Evolutionary conservation across 2,797 vertebrate genomes (phyloP), one percentile per base, ranked within the genome.

Genomic region (Salmo trutta): DNA sequence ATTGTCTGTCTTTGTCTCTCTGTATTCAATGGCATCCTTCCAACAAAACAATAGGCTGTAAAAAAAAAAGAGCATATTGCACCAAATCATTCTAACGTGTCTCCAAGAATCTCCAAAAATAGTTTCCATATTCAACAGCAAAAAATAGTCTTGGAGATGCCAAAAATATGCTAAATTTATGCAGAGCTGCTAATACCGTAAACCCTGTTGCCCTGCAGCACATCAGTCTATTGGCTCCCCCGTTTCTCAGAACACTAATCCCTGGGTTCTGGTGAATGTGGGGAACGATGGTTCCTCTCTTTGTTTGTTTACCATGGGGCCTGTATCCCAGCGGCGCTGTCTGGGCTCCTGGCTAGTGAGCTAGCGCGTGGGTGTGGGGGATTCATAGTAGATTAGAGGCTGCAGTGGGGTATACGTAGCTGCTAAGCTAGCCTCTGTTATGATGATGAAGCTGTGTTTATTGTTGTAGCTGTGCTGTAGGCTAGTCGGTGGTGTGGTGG

Each of bases 381-480:
- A 79, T 47, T 59, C 53, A 47, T 76, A 56, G 53, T 21, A 53
- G 1, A 53, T 62, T 47, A 47, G 41, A 47, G 41, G 54, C 53
- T 24, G 33, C 41, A 53, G 41, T 74, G 47, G 66, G 62, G 24
- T 31, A 62, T 59, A 67, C 53, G n/a, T 54, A 21, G 73, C 59
- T 19, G 62, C 16, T 69, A 75, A 33, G 17, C 83, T 71, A 78
- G 82, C 74, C 0, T 71, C 78, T 77, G 81, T 88, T 86, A 91
- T 85, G 88, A 90, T 91, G 89, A 91, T 88, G 86, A 90, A 88
- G 84, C 74, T 73, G 80, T 90, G 87, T 93, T 92, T 93, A 89
- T 93, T 93, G 87, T 88, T 85, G 82, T 82, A 90, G 86, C 84
- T 87, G 77, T 16, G 83, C 83, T 53, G 77, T 41, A 51, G n/a